These are phyloP conservation scores for Listrodromus nycthemerus DNA, from an alignment of 2,888 invertebrate species.

Conservation along the genomic window DNA sequence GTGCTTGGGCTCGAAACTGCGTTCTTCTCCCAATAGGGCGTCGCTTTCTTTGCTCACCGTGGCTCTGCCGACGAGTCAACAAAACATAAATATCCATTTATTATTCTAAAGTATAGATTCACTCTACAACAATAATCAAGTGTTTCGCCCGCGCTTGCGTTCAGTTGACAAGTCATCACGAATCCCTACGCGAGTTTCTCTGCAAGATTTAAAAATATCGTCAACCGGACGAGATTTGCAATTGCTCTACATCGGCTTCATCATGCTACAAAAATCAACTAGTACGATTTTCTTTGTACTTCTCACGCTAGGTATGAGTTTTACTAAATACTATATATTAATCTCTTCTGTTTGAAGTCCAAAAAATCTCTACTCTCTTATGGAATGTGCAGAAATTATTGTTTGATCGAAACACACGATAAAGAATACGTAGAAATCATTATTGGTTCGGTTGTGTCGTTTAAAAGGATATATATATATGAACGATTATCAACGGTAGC, in stretches of 20 bases:
- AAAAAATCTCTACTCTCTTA: background rate
- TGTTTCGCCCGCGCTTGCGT: background rate
- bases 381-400: no score
- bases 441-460: background rate
- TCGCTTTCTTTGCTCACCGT: background rate
- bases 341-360: background rate
- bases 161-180: background rate
- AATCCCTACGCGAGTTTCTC: background rate
- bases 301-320: slow-evolving; percentile 73
- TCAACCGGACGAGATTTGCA: slow-evolving; percentile 15
- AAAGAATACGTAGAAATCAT: background rate
- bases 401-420: background rate
- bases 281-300: slow-evolving; percentile 68
- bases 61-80: background rate
- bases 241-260: slow-evolving; percentile 48
- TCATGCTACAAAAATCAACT: slow-evolving; percentile 72
- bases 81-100: background rate
- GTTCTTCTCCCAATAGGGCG: background rate
- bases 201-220: background rate
- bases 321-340: background rate
- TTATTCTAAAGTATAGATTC: background rate
- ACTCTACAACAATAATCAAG: background rate
- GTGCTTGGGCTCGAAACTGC: slow-evolving; percentile 24
- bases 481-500: background rate
- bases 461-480: background rate